phyloP scores from a whole-genome alignment of 1,140 invertebrate genomes.

The Metaphire vulgaris region DNA sequence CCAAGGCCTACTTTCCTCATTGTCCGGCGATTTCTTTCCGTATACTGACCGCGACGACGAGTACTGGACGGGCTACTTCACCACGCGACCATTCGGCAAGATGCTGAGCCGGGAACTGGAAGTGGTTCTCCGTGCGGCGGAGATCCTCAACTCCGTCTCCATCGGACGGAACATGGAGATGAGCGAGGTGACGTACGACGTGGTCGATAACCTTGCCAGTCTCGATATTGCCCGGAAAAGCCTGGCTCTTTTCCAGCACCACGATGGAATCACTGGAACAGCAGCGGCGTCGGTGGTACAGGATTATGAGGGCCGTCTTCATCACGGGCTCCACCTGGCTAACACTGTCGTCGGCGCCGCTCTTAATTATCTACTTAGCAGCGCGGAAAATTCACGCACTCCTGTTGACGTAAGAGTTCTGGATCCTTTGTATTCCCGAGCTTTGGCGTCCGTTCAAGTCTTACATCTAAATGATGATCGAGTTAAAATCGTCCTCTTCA shows the following conservation, averaged over 20 bases:
- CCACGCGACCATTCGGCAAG: constrained; percentile 87
- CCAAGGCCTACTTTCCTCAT: constrained; percentile 64
- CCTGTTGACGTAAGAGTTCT: background rate
- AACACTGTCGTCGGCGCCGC: constrained; percentile 6
- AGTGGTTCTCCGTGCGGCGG: constrained; percentile 71
- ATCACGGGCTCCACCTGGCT: constrained; percentile 1
- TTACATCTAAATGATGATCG: constrained; percentile 11
- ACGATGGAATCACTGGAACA: constrained; percentile 92
- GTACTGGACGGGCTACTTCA: constrained; percentile 95
- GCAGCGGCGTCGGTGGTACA: constrained; percentile 60
- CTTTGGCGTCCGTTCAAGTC: background rate
- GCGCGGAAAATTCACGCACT: background rate
- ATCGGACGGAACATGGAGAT: no score
- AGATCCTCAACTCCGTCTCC: constrained; percentile 80
- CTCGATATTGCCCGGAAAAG: constrained; percentile 39
- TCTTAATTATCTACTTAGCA: constrained; percentile 13
- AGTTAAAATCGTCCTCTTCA: constrained; percentile 65
- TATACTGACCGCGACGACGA: constrained; percentile 92
- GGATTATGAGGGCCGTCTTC: constrained; percentile 37
- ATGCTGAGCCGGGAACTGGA: constrained; percentile 74
- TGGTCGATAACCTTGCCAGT: constrained; percentile 15
- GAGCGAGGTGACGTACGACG: constrained; percentile 47
- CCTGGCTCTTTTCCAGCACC: constrained; percentile 87
- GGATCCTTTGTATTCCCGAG: background rate
- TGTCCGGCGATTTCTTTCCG: constrained; percentile 92